A percentile compares a stretch with the other conserved stretches of the same genome.
Conservation (phyloP, 92 coral and sea anemone species). For the Actinernus sp. region DNA sequence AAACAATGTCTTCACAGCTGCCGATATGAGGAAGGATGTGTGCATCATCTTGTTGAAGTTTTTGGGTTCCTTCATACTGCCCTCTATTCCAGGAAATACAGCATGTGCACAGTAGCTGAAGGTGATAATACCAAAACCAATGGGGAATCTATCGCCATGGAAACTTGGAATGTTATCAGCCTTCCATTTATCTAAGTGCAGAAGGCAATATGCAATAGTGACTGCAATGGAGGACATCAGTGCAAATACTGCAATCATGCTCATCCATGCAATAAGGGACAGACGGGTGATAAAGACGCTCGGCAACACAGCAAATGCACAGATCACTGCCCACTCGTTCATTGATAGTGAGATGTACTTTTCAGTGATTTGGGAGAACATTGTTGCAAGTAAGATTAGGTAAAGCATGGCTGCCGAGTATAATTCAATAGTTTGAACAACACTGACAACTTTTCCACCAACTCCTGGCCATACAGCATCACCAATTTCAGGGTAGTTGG, state of each 20-base stretch:
- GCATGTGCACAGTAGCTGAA: slow-evolving; percentile 96
- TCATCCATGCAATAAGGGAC: slow-evolving; percentile 94
- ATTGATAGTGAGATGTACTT: slow-evolving; percentile 62
- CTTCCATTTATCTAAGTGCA: slow-evolving; percentile 53
- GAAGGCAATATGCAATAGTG: slow-evolving; percentile 76
- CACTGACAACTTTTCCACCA: slow-evolving; percentile 77
- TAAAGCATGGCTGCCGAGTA: slow-evolving; percentile 87
- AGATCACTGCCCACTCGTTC: slow-evolving; percentile 83
- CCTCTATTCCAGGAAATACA: slow-evolving; percentile 93
- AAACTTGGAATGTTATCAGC: slow-evolving; percentile 65
- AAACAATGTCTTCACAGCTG: slow-evolving; percentile 70
- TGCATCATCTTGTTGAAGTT: slow-evolving; percentile 85
- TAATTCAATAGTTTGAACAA: slow-evolving; percentile 82
- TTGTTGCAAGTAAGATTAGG: slow-evolving; percentile 76
- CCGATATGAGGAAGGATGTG: slow-evolving; percentile 75
- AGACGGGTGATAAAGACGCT: slow-evolving; percentile 81
- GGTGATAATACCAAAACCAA: slow-evolving; percentile 89
- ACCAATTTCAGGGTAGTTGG: slow-evolving; percentile 84
- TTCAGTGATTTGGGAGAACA: slow-evolving; percentile 79
- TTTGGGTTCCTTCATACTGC: slow-evolving; percentile 82
- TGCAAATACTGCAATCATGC: slow-evolving; percentile 93
- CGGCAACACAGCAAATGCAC: slow-evolving; percentile 80
- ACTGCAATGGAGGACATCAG: slow-evolving; percentile 81
- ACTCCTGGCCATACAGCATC: slow-evolving; percentile 96
- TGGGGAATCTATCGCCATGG: slow-evolving; percentile 69